A percentile compares a stretch with the other conserved stretches of the same genome.
phyloP scores from a whole-genome alignment of 1,140 invertebrate species.

The Lordiphosa mommai region DNA sequence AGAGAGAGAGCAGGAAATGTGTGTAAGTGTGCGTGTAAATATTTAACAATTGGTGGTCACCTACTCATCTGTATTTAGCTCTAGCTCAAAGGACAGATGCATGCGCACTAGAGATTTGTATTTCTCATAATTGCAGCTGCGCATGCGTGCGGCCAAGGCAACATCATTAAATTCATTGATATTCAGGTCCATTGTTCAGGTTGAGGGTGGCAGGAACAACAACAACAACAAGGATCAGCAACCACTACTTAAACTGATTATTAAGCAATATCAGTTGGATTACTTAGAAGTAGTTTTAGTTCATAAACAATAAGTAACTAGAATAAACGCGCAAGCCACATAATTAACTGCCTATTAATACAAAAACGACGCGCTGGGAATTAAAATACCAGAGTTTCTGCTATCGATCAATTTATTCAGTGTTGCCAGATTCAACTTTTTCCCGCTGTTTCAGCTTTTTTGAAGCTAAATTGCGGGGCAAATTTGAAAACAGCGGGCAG shows the following conservation, averaged over 20 bases:
- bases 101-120: constrained; percentile 93
- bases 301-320: too few species aligned
- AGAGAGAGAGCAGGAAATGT: neutral
- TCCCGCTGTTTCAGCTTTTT: too few species aligned
- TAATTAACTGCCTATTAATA: neutral
- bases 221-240: constrained; percentile 4
- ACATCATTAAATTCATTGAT: constrained; percentile 55
- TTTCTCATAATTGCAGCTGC: constrained; percentile 86
- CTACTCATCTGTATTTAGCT: constrained; percentile 91
- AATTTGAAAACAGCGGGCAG: neutral
- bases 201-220: neutral
- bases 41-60: neutral
- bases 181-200: constrained; percentile 52
- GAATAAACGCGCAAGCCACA: neutral
- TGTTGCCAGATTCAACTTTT: neutral
- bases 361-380: constrained; percentile 63
- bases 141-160: constrained; percentile 69
- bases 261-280: neutral
- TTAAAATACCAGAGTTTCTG: constrained; percentile 20
- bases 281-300: neutral
- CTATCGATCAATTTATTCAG: neutral
- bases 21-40: neutral
- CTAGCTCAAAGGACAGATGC: constrained; percentile 93
- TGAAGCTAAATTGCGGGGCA: neutral
- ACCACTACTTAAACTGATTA: neutral